Percentiles rank a stretch among this genome's conserved stretches.
Evolutionary conservation across 1,140 invertebrate genomes (phyloP).

Genomic region (Melanaphis sacchari): DNA sequence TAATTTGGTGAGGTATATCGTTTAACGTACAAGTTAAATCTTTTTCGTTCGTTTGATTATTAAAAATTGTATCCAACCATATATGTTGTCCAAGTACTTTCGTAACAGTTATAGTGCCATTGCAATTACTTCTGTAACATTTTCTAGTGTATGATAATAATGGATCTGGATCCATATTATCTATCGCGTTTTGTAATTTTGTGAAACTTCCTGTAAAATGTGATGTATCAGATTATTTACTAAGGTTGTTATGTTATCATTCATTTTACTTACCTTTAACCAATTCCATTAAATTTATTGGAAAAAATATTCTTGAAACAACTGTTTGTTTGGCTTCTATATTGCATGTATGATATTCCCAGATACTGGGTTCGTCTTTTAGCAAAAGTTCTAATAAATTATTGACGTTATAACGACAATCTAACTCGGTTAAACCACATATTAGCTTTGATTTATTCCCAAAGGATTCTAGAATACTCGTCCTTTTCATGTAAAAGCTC

Average conservation of each 20-base stretch:
- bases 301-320: background rate
- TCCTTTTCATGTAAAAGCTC: background rate
- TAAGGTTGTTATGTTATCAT: background rate
- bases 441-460: background rate
- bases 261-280: background rate
- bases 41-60: background rate
- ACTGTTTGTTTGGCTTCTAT: background rate
- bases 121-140: background rate
- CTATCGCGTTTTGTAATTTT: background rate
- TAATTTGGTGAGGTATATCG: background rate
- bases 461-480: background rate
- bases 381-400: background rate
- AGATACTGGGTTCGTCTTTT: background rate
- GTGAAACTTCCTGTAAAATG: background rate
- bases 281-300: background rate
- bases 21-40: background rate
- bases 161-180: background rate
- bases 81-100: background rate
- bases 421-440: slow-evolving; percentile 1
- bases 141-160: background rate
- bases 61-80: background rate
- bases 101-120: background rate
- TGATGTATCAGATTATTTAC: background rate
- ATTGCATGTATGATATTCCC: background rate
- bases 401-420: background rate